Conservation (phyloP, 2,888 invertebrate genomes). For the Anoplius nigerrimus region DNA sequence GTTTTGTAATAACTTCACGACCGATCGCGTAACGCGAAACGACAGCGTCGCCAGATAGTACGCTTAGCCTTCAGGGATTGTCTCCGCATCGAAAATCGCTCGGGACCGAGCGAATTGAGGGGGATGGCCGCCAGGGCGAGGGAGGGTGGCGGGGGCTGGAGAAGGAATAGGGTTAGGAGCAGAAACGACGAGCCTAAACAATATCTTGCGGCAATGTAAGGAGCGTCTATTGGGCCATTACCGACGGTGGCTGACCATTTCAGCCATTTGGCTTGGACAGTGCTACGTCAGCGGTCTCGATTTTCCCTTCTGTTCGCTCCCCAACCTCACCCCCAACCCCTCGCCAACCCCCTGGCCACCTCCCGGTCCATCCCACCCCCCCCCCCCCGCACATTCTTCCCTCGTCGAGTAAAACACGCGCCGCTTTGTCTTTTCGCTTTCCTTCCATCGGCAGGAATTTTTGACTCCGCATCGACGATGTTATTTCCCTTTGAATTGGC, state of each 20-base stretch:
- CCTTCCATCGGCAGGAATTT: neutral
- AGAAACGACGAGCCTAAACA: slow-evolving; percentile 70
- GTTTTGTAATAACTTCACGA: slow-evolving; percentile 38
- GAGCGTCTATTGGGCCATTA: slow-evolving; percentile 75
- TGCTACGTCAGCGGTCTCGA: slow-evolving; percentile 72
- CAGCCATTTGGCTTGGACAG: slow-evolving; percentile 72
- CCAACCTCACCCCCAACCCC: slow-evolving; percentile 40
- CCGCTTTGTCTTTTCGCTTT: neutral
- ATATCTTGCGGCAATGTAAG: slow-evolving; percentile 74
- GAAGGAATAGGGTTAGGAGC: slow-evolving; percentile 12
- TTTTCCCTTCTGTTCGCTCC: slow-evolving; percentile 43
- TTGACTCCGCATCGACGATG: too few relatives aligned
- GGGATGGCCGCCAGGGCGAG: neutral
- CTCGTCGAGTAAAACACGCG: slow-evolving; percentile 11
- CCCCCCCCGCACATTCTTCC: slow-evolving; percentile 35
- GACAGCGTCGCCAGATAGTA: slow-evolving; percentile 19
- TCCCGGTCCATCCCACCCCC: slow-evolving; percentile 35
- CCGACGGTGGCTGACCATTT: slow-evolving; percentile 71
- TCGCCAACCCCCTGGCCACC: slow-evolving; percentile 46
- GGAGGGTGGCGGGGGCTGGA: slow-evolving; percentile 5
- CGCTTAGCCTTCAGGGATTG: too few relatives aligned
- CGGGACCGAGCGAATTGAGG: slow-evolving; percentile 12
- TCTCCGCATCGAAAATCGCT: slow-evolving; percentile 53
- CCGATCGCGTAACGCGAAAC: slow-evolving; percentile 44
- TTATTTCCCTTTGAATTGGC: too few relatives aligned